Evolutionary conservation across 2,113 vertebrate genomes (phyloP).

Genomic region (Rhinopithecus roxellana): DNA sequence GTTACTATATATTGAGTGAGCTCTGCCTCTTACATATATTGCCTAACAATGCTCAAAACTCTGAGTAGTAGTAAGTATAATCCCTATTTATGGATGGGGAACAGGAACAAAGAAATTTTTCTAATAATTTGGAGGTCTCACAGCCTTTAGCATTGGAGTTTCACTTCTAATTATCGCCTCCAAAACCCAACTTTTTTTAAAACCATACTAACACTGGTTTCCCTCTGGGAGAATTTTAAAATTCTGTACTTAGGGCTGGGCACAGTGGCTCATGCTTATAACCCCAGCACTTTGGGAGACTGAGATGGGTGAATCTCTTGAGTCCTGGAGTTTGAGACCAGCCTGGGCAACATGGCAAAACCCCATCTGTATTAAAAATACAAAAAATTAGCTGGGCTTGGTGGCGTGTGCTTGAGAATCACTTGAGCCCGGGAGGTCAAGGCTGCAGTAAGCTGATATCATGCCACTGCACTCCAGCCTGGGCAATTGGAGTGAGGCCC

Average conservation of each 20-base stretch:
- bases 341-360: too few species aligned
- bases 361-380: too few species aligned
- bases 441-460: too few species aligned
- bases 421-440: too few species aligned
- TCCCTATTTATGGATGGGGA: not conserved
- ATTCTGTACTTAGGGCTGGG: not conserved
- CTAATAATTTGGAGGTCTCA: not conserved
- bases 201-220: not conserved
- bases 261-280: too few species aligned
- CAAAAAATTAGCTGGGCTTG: too few species aligned
- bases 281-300: too few species aligned
- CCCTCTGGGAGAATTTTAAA: not conserved
- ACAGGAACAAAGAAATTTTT: not conserved
- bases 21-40: not conserved
- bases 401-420: too few species aligned
- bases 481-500: too few species aligned
- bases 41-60: not conserved
- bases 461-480: too few species aligned
- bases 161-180: not conserved
- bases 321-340: too few species aligned
- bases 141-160: not conserved
- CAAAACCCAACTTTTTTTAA: not conserved
- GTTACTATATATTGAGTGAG: not conserved
- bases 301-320: too few species aligned
- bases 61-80: not conserved